phyloP scores from a whole-genome alignment of 2,888 invertebrate genomes.

The Camponotus fellah region DNA sequence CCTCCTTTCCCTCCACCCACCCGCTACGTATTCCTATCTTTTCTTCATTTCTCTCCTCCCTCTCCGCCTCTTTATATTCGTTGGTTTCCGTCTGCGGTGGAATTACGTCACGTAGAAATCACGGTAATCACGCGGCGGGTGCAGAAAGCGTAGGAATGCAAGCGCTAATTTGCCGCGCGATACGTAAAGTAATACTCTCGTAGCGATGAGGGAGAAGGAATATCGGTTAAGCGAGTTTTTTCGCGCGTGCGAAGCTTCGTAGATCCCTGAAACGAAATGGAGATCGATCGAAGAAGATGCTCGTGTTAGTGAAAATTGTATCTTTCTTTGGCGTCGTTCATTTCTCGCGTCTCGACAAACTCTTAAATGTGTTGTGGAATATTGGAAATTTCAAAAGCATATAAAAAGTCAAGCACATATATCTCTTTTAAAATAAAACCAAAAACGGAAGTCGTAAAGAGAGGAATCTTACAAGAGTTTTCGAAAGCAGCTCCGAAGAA shows the following conservation, averaged over 20 bases:
- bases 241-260: not conserved
- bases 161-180: conserved; percentile 68
- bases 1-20: not conserved
- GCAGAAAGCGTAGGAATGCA: conserved; percentile 82
- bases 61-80: conserved; percentile 2
- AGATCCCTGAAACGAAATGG: not conserved
- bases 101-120: conserved; percentile 82
- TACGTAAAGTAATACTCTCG: conserved; percentile 38
- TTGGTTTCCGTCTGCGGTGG: conserved; percentile 62
- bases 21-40: conserved; percentile 40
- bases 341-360: not conserved
- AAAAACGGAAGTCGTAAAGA: not conserved
- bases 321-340: not conserved
- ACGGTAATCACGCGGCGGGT: conserved; percentile 75
- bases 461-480: not conserved
- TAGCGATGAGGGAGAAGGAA: conserved; percentile 14
- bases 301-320: not conserved
- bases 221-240: not conserved
- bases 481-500: not conserved
- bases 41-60: conserved; percentile 31
- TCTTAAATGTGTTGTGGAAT: not conserved
- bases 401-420: not conserved
- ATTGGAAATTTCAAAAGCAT: not conserved
- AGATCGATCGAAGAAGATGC: not conserved
- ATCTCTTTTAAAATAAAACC: not conserved